Base-by-base conservation (phyloP, 2,888 invertebrate species). In the Amiota mariae region DNA sequence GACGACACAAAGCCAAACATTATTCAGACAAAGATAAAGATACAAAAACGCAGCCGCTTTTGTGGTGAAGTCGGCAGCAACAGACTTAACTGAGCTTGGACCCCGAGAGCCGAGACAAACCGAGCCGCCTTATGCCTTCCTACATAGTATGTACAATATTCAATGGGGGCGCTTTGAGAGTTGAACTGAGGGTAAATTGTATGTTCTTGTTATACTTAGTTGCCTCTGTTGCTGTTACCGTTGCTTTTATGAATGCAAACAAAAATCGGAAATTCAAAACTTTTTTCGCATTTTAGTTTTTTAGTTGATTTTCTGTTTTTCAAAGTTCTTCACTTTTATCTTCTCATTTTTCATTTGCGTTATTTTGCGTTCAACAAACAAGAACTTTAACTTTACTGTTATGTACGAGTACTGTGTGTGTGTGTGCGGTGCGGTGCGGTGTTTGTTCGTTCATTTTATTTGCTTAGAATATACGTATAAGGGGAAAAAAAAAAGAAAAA, bases 201-300 rank as follows among this genome's bases (percentile, higher is more conserved):
- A 20, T 12, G 20, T 8, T 18, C 12, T 59, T 20, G 59, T 59
- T 15, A 18, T 12, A 20, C 18, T 15, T 20, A 59, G 59, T 59
- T 59, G 59, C 20, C 20, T 12, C 20, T 59, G 59, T 20, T 15
- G 59, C 4, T 11, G 59, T 59, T 59, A 2, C 20, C 24, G 59
- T 20, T 66, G 49, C 64, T 77, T 82, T 82, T 46, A 85, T 81
- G 75, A 81, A 81, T 78, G 80, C 85, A 84, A 84, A 85, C 81
- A 82, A 73, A 77, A 77, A 76, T 81, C 73, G 77, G 76, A 85
- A 80, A 80, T 85, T 85, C 76, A 80, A 84, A 82, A 78, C 78
- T 77, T 81, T 81, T 18, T n/a, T 59, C 11, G 18, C 8, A 8
- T 6, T 20, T 20, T 18, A 11, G 15, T 59, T 10, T 36, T 36